Conservation (phyloP, 2,113 vertebrate species). For the Erythrolamprus reginae region DNA sequence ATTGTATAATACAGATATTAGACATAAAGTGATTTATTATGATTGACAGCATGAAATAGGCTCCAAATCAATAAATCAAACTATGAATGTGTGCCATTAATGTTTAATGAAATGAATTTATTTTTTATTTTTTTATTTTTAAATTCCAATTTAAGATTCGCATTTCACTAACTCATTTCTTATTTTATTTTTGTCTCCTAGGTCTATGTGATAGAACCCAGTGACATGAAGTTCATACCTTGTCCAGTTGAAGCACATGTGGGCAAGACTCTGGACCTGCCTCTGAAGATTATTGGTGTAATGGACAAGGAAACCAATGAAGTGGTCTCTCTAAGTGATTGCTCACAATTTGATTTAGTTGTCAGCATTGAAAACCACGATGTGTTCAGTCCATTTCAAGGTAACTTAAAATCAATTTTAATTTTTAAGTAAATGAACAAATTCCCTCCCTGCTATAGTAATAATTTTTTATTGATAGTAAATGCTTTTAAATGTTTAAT, state of each 20-base stretch:
- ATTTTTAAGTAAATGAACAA: neutral
- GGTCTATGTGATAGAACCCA: constrained; percentile 89
- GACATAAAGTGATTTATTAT: neutral
- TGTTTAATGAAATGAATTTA: neutral
- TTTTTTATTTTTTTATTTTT: neutral
- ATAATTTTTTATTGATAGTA: neutral
- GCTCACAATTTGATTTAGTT: constrained; percentile 85
- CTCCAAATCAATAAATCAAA: neutral
- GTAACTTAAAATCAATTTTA: constrained; percentile 60
- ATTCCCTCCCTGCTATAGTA: neutral
- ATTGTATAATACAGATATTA: neutral
- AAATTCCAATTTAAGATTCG: neutral
- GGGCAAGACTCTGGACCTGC: constrained; percentile 81
- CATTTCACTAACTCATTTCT: neutral
- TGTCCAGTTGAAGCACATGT: constrained; percentile 83
- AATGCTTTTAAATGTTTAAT: neutral
- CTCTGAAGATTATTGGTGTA: constrained; percentile 79
- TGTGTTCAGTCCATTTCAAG: constrained; percentile 77
- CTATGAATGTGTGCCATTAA: neutral
- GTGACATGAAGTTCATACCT: constrained; percentile 84
- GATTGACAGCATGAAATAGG: neutral
- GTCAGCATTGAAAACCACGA: constrained; percentile 81
- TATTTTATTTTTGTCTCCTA: constrained; percentile 44
- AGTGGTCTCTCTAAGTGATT: constrained; percentile 82
- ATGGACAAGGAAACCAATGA: constrained; percentile 61